Evolutionary conservation across 2,797 vertebrate genomes (phyloP).

Genomic region (Myripristis murdjan): DNA sequence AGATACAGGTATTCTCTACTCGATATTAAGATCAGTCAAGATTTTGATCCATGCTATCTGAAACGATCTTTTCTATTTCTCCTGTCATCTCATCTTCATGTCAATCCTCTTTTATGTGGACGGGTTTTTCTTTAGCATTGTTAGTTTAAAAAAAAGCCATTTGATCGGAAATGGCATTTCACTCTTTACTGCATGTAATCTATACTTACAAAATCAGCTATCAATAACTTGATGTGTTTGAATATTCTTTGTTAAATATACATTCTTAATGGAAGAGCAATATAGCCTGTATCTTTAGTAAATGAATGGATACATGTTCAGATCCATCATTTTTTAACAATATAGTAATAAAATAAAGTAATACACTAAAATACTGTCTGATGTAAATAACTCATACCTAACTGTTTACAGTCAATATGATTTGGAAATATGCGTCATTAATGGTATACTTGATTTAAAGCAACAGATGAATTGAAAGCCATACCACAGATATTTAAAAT

Average conservation of each 20-base stretch:
- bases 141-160: conserved; percentile 7
- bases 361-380: conserved; percentile 10
- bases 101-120: conserved; percentile 10
- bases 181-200: conserved; percentile 30
- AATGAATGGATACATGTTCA: conserved; percentile 3
- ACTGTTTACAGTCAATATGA: conserved; percentile 41
- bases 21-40: conserved; percentile 61
- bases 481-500: conserved; percentile 58
- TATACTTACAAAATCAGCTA: conserved; percentile 25
- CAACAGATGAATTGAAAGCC: conserved; percentile 76
- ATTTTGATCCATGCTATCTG: conserved; percentile 42
- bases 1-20: conserved; percentile 80
- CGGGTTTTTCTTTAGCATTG: conserved; percentile 9
- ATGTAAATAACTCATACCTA: conserved; percentile 34
- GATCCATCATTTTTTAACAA: conserved; percentile 11
- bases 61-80: conserved; percentile 23
- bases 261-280: conserved; percentile 50
- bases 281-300: conserved; percentile 44
- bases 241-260: conserved; percentile 26
- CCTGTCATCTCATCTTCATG: conserved; percentile 7
- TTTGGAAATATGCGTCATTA: conserved; percentile 46
- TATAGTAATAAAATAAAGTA: conserved; percentile 22
- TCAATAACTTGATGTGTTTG: conserved; percentile 35
- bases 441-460: conserved; percentile 35
- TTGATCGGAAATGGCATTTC: conserved; percentile 16